Base-by-base conservation (phyloP, 2,797 vertebrate genomes). In the Acanthornis magna region DNA sequence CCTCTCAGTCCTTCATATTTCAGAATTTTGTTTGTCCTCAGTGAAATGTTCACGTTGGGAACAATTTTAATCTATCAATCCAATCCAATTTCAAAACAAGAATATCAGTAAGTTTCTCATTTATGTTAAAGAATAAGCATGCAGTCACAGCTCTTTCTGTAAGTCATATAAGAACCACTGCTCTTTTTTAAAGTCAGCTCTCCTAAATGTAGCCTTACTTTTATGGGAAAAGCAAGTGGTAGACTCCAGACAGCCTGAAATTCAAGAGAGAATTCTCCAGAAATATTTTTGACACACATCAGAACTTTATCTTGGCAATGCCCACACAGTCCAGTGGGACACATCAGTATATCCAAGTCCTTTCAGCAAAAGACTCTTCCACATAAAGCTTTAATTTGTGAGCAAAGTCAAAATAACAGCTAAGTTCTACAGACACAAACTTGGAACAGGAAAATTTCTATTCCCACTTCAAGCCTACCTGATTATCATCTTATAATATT, bases 211-310 rank as follows among this genome's bases (percentile, higher is more conserved):
- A 58, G 62, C 57, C 75, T 75, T n/a, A 74, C 27, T 93, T 90
- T 60, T 68, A 82, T 15, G 32, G 55, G 80, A 85, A 91, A 92
- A 82, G 22, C 48, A 82, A 90, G 34, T 18, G 43, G 17, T n/a
- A 72, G 65, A n/a, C 32, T 89, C 70, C 67, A 92, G 68, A 48
- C 57, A 91, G 57, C 53, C 65, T 88, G 48, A 81, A 96, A 92
- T 30, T 67, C 30, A 58, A 66, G 89, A 70, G 9, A 58, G 9
- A 88, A 43, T 29, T 63, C 66, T 91, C 80, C 77, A 93, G 55
- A 50, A 79, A 60, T 23, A 60, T 19, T 83, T 96, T 40, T 86
- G 48, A 93, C n/a, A 78, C 47, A 85, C 5, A 0, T 90, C 72
- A 78, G 60, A 96, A 91, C 83, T 74, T 88, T 36, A 72, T 34